These are phyloP conservation scores for Parnassius smintheus DNA, from an alignment of 2,888 invertebrate species.

Conservation along the genomic window DNA sequence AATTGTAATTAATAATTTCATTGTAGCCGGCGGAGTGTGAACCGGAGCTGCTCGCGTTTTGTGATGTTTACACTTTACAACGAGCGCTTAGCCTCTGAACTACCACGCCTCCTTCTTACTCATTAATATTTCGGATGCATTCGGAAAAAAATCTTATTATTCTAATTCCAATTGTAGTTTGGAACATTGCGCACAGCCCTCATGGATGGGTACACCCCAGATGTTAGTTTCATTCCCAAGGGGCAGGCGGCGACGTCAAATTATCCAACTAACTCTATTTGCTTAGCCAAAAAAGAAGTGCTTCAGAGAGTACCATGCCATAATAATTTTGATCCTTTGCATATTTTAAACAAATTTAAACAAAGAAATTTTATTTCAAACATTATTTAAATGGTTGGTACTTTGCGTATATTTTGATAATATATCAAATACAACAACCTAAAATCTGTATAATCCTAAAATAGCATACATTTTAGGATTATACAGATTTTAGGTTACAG, in stretches of 20 bases:
- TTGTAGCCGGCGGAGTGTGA: too few relatives aligned
- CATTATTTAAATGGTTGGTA: too few relatives aligned
- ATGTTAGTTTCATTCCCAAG: conserved; percentile 55
- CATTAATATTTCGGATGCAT: conserved; percentile 55
- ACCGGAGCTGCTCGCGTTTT: too few relatives aligned
- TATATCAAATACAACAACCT: too few relatives aligned
- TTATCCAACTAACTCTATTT: conserved; percentile 72
- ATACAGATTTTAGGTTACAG: too few relatives aligned
- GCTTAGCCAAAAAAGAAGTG: conserved; percentile 55
- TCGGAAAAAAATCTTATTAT: conserved; percentile 56
- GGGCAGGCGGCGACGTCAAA: conserved; percentile 51
- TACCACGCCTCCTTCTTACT: conserved; percentile 12
- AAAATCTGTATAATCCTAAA: too few relatives aligned
- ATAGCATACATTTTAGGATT: too few relatives aligned
- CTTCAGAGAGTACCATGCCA: conserved; percentile 33
- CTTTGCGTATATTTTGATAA: too few relatives aligned
- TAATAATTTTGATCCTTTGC: conserved; percentile 37
- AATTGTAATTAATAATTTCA: too few relatives aligned
- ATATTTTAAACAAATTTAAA: not conserved
- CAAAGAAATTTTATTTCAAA: too few relatives aligned
- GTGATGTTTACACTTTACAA: too few relatives aligned
- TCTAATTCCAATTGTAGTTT: conserved; percentile 46
- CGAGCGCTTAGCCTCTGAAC: too few relatives aligned
- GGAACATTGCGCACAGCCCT: conserved; percentile 41
- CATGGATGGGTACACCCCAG: conserved; percentile 49